Evolutionary conservation across 2,113 vertebrate genomes (phyloP), one percentile per base, ranked within the genome.

Genomic region (Paratilapia polleni): DNA sequence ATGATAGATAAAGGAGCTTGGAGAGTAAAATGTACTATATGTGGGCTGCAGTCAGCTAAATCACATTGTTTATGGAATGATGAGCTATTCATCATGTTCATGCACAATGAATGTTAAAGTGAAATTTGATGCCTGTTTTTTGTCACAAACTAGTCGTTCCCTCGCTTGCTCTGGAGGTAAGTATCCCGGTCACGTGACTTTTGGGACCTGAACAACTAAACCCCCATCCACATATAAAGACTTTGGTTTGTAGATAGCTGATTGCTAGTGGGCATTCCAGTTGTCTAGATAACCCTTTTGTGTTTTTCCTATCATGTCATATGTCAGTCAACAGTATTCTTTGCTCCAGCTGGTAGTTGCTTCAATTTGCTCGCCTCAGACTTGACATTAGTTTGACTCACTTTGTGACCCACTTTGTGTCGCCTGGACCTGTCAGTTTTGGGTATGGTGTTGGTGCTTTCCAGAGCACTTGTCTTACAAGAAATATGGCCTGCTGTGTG

Each of bases 401-500:
- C 10, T 66, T 22, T 2, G 6, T 7, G 49, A n/a, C 15, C 1
- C 4, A 17, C 38, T 1, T 24, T 14, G 2, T 43, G 63, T 28
- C 31, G 26, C 24, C 36, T 66, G 63, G 43, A 26, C 62, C 36
- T 11, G n/a, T 66, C 63, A 66, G 5, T 0, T 2, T 31, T 31
- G 28, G 28, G 28, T 31, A 43, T 12, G 24, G 24, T 24, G 20
- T 34, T 66, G 2, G 0, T n/a, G 36, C n/a, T 20, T 38, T 20
- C 28, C 28, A 2, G 28, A 31, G 4, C 28, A 31, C 4, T 31
- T 31, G 28, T 31, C 28, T 31, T 31, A 31, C 2, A 31, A 31
- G 28, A 31, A 31, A 31, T 31, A 31, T 0, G 62, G 38, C 0
- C 36, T 24, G 5, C n/a, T 6, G n/a, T 10, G 14, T 3, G 0